phyloP scores from a whole-genome alignment of 2,797 vertebrate species.

The Tarsius wallacei region DNA sequence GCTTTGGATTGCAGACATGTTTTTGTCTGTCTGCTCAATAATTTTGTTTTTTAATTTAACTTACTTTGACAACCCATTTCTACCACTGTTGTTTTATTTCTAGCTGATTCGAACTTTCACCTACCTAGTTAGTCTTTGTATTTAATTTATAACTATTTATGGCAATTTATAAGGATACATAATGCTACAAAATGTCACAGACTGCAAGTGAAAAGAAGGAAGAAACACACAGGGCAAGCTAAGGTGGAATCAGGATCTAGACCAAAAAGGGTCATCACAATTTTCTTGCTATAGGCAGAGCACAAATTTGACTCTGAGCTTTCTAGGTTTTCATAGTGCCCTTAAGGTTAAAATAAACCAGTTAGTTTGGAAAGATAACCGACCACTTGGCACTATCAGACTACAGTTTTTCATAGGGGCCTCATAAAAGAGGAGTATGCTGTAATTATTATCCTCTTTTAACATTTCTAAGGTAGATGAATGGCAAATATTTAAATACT shows the following conservation, averaged over 20 bases:
- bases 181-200: neutral
- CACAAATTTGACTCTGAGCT: neutral
- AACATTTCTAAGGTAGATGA: neutral
- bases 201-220: constrained; percentile 43
- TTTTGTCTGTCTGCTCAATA: neutral
- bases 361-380: constrained; percentile 14
- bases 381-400: neutral
- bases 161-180: neutral
- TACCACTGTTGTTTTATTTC: neutral
- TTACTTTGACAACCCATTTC: constrained; percentile 1
- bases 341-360: constrained; percentile 20
- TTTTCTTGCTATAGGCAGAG: constrained; percentile 14
- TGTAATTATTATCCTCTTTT: constrained; percentile 6
- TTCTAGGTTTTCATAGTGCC: constrained; percentile 35
- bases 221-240: neutral
- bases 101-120: constrained; percentile 29
- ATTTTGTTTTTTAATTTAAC: constrained; percentile 45
- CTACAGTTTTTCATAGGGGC: constrained; percentile 37
- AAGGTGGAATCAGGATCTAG: constrained; percentile 38
- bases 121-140: constrained; percentile 18
- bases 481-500: constrained; percentile 23
- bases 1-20: neutral
- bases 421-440: neutral
- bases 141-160: constrained; percentile 50
- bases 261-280: neutral